Base-by-base conservation (phyloP, 2,797 vertebrate genomes). In the Notolepis coatsorum region DNA sequence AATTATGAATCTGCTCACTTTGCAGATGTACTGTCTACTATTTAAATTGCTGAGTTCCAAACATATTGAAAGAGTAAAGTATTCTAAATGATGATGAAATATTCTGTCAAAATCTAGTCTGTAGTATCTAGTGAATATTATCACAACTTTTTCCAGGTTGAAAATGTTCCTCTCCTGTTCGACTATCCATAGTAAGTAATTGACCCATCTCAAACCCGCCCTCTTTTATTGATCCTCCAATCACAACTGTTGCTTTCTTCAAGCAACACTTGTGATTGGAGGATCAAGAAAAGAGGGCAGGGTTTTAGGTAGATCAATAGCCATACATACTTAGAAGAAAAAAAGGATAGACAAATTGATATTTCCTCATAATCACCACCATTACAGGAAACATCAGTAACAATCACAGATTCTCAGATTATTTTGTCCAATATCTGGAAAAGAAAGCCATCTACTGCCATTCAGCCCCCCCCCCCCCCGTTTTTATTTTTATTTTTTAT, bases 71-170 rank as follows among this genome's bases (percentile, higher is more conserved):
- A 43, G 17, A 4, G 20, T 24, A 35, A 28, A n/a, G 21, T 48
- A 13, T 43, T 46, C 7, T 51, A 13, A 53, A 39, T 28, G 3
- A n/a, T 62, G 50, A 28, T 28, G 39, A 43, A 17, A 45, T 31
- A 30, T 18, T 56, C 39, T 43, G 25, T 35, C 7, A 64, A 62
- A n/a, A 31, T 31, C 0, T 37, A n/a, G 12, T 23, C 28, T 7
- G n/a, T 23, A 3, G n/a, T 23, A 3, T 51, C 10, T 51, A 23
- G 41, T 31, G 45, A 35, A 38, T 4, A 39, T 54, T 54, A 37
- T 79, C 43, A n/a, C n/a, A 52, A 71, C 62, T 64, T 63, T 38
- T 17, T 50, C 61, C 56, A 42, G 41, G n/a, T n/a, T 33, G 35
- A 38, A 38, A 18, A 47, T 13, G 67, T 50, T 59, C 24, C 68